Evolutionary conservation across 1,140 invertebrate species (phyloP).

Genomic region (Anastrepha ludens): DNA sequence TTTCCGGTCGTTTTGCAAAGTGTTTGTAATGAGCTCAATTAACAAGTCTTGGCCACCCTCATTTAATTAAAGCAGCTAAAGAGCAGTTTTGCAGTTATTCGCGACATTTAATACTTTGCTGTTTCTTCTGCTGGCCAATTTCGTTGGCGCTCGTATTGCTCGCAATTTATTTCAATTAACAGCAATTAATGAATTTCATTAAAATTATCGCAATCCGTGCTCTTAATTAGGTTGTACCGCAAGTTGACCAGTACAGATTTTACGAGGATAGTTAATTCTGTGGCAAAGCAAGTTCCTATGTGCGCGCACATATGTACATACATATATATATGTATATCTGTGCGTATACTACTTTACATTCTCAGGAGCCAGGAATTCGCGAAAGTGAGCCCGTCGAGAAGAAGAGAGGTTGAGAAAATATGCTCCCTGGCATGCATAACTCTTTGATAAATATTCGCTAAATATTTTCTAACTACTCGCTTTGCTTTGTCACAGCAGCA

Average conservation of each 20-base stretch:
- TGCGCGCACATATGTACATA: not conserved
- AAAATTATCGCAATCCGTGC: slow-evolving; percentile 45
- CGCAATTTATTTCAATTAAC: slow-evolving; percentile 42
- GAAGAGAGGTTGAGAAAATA: no score
- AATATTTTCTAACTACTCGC: no score
- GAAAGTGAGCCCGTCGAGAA: no score
- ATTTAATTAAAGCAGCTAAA: slow-evolving; percentile 32
- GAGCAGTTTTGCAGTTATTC: slow-evolving; percentile 21
- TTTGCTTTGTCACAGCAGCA: no score
- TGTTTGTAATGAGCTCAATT: slow-evolving; percentile 41
- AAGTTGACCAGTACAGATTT: slow-evolving; percentile 20
- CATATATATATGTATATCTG: not conserved
- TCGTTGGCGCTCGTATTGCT: not conserved
- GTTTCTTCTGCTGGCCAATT: not conserved
- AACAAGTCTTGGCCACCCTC: slow-evolving; percentile 28
- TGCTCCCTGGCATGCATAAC: no score
- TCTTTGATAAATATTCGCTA: no score
- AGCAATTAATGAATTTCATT: slow-evolving; percentile 27
- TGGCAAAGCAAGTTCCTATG: not conserved
- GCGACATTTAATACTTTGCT: not conserved
- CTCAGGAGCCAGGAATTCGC: no score
- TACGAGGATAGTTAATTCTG: not conserved
- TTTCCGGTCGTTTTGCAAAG: slow-evolving; percentile 19
- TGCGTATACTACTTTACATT: no score
- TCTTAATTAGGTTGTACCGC: slow-evolving; percentile 31